Evolutionary conservation across 1,140 invertebrate species (phyloP).

Genomic region (Rhopalosiphum maidis): DNA sequence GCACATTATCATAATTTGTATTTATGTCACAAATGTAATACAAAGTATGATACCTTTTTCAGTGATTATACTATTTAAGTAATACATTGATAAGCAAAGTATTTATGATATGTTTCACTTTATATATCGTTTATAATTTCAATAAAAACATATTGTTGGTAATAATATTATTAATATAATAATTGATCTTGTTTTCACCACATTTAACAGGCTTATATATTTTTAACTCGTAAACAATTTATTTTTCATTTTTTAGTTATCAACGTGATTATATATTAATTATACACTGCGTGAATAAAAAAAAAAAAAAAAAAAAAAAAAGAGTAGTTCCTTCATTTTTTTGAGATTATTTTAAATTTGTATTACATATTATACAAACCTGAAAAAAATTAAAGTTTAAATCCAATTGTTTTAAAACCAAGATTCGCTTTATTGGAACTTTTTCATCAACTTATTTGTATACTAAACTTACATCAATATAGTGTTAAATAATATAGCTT

Average conservation of each 20-base stretch:
- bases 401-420: not conserved
- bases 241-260: not conserved
- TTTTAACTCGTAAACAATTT: not conserved
- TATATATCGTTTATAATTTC: not conserved
- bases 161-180: not conserved
- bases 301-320: not conserved
- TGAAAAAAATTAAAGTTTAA: not conserved
- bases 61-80: not conserved
- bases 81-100: not conserved
- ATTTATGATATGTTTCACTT: not conserved
- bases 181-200: not conserved
- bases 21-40: not conserved
- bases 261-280: not conserved
- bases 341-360: not conserved
- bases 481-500: not conserved
- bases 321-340: not conserved
- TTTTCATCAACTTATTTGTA: not conserved
- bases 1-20: not conserved
- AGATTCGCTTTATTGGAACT: not conserved
- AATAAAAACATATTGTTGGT: not conserved
- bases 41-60: not conserved
- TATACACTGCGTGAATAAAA: not conserved
- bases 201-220: not conserved
- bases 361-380: not conserved
- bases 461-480: not conserved